Evolutionary conservation across 2,888 invertebrate genomes (phyloP).

Genomic region (Agrotis puta): DNA sequence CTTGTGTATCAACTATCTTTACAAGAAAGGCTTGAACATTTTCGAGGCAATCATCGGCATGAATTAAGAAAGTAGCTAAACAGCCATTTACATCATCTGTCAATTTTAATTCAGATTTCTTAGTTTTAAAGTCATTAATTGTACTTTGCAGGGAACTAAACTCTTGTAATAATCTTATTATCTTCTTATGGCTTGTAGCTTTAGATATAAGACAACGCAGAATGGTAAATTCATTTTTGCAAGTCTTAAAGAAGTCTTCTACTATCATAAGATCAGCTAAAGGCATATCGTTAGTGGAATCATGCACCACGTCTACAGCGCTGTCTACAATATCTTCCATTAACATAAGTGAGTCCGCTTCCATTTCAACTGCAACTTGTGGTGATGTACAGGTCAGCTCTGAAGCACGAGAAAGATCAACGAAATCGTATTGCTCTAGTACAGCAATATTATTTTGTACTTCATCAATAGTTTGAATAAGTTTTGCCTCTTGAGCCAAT

Average conservation of each 20-base stretch:
- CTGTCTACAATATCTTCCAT: constrained; percentile 79
- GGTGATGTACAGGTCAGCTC: constrained; percentile 76
- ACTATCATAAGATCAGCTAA: constrained; percentile 77
- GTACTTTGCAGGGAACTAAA: constrained; percentile 75
- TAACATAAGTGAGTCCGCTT: constrained; percentile 76
- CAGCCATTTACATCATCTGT: constrained; percentile 73
- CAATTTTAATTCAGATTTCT: constrained; percentile 68
- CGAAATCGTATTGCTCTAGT: constrained; percentile 82
- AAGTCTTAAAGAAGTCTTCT: constrained; percentile 80
- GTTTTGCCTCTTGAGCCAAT: constrained; percentile 77
- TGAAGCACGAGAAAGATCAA: constrained; percentile 79
- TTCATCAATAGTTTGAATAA: constrained; percentile 81
- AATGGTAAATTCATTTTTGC: constrained; percentile 81
- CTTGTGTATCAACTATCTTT: constrained; percentile 77
- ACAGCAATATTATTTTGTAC: constrained; percentile 83
- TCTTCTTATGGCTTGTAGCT: constrained; percentile 78
- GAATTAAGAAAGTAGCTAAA: constrained; percentile 73
- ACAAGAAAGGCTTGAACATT: constrained; percentile 74
- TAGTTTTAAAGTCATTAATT: constrained; percentile 76
- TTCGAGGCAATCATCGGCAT: constrained; percentile 76
- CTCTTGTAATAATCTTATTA: constrained; percentile 83
- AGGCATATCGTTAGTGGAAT: constrained; percentile 72
- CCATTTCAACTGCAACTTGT: constrained; percentile 75
- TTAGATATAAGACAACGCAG: constrained; percentile 78
- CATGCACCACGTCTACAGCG: constrained; percentile 77